Conservation (phyloP, 1,140 invertebrate species). For the Neuroterus valhalla region DNA sequence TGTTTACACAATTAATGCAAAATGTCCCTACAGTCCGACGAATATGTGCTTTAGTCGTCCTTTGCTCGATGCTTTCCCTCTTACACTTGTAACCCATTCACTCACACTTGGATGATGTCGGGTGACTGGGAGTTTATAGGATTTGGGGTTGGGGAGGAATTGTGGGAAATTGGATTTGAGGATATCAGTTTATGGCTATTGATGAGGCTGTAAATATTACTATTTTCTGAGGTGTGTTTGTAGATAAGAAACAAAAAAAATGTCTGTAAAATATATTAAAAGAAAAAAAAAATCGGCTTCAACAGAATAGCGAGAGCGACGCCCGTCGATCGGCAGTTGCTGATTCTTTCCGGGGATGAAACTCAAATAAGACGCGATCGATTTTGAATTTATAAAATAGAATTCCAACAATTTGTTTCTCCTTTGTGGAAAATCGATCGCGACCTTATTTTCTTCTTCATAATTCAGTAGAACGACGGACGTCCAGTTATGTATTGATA, state of each 20-base stretch:
- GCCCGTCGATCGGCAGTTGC: constrained; percentile 58
- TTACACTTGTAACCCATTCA: constrained; percentile 69
- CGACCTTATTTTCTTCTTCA: background rate
- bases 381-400: constrained; percentile 17
- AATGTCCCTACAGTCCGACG: constrained; percentile 73
- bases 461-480: constrained; percentile 50
- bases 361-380: constrained; percentile 31
- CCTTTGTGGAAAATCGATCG: constrained; percentile 24
- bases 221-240: background rate
- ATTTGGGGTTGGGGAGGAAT: constrained; percentile 33
- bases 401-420: background rate
- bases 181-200: constrained; percentile 31
- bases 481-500: constrained; percentile 44
- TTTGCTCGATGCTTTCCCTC: constrained; percentile 69
- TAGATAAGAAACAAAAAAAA: constrained; percentile 53
- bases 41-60: constrained; percentile 70
- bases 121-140: constrained; percentile 33
- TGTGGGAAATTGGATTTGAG: constrained; percentile 13
- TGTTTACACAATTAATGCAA: constrained; percentile 74
- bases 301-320: constrained; percentile 48
- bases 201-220: constrained; percentile 43
- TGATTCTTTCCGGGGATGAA: constrained; percentile 52
- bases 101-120: constrained; percentile 67
- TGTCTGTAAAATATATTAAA: constrained; percentile 52
- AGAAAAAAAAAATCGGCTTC: constrained; percentile 36